Base-by-base conservation (phyloP, 1,140 invertebrate species). In the Formica exsecta region DNA sequence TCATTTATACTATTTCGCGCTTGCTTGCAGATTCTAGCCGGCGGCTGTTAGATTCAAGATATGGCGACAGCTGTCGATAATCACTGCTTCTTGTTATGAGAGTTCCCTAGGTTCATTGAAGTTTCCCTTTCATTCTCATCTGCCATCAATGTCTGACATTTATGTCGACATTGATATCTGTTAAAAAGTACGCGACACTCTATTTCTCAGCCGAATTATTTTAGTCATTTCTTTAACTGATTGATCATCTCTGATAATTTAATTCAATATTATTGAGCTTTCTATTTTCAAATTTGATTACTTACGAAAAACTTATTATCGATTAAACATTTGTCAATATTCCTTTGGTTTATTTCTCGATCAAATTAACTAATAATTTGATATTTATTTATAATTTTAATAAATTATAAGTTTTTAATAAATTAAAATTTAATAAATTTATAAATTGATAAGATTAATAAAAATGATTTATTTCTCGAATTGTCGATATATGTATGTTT, bases 31-130 rank as follows among this genome's bases (percentile, higher is more conserved):
- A 77, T 6, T 48, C 41, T 81, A 59, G 9, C 16, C 38, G 44
- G 41, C 13, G 3, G 22, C n/a, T 65, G 29, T 57, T 64, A 66
- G 38, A 74, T 75, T 66, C 61, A 32, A 41, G 70, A 86, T 48
- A 70, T 89, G 29, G 70, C 84, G 88, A 76, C 88, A 89, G 88
- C 87, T 89, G 88, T 89, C 87, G 88, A 89, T 86, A 89, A 86
- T 89, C 76, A 70, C 57, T 38, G 83, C 38, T 86, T 81, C 76
- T 86, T 64, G 83, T 88, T 89, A 86, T 70, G 62, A 70, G 54
- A 51, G 44, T 54, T 77, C 16, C 38, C 32, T 64, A 13, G 44
- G 13, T 57, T 6, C 25, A 7, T 54, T n/a, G 51, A 54, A 48
- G 13, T 79, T 79, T 79, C n/a, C 36, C 19, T 66, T 16, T 57